Evolutionary conservation across 1,140 invertebrate genomes (phyloP).

Genomic region (Aphidius gifuensis): DNA sequence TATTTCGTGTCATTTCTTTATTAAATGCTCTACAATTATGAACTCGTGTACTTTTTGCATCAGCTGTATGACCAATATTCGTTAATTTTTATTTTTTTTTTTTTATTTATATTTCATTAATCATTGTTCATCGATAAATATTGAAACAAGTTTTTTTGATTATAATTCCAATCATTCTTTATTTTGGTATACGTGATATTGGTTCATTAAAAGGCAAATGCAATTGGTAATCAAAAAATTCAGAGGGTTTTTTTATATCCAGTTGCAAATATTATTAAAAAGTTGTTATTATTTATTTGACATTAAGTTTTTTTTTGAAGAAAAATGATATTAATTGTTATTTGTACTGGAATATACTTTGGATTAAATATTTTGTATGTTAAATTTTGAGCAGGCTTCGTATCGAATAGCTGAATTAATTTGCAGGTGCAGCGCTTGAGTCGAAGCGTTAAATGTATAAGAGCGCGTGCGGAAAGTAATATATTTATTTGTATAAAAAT

Average conservation of each 20-base stretch:
- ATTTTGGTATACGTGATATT: too few species aligned
- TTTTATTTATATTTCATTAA: neutral
- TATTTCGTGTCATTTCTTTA: slow-evolving; percentile 49
- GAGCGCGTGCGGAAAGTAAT: neutral
- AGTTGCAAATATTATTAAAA: too few species aligned
- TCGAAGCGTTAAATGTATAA: neutral
- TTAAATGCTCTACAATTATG: slow-evolving; percentile 44
- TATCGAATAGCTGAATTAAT: slow-evolving; percentile 6
- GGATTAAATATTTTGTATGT: too few species aligned
- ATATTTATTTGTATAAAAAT: too few species aligned
- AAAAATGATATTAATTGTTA: slow-evolving; percentile 10
- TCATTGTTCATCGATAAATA: slow-evolving; percentile 7
- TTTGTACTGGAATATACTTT: too few species aligned
- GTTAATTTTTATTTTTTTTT: slow-evolving; percentile 27
- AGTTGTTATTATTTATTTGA: neutral
- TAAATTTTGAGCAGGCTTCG: too few species aligned
- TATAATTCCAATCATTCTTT: neutral
- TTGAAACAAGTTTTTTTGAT: slow-evolving; percentile 11
- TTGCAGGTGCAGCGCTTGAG: neutral
- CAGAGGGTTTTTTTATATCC: too few species aligned
- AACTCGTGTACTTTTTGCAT: slow-evolving; percentile 5
- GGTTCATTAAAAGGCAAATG: too few species aligned
- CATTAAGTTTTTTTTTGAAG: slow-evolving; percentile 22
- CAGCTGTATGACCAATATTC: too few species aligned
- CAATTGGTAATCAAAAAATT: too few species aligned